Conservation (phyloP, 2,113 vertebrate species). For the Apus apus region DNA sequence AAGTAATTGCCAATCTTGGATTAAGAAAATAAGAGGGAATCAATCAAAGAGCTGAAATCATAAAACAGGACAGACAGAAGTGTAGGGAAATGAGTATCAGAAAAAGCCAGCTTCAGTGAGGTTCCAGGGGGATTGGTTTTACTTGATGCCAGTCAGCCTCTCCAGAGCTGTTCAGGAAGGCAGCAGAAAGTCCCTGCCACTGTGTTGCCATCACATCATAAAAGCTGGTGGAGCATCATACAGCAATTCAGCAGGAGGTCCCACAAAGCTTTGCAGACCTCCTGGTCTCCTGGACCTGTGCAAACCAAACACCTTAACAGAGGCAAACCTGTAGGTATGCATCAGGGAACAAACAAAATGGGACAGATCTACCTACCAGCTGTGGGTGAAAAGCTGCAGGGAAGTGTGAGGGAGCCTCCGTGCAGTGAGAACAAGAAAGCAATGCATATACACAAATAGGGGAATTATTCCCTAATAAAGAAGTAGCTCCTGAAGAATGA, state of each 20-base stretch:
- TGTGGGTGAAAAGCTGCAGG: background rate
- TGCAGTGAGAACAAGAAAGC: background rate
- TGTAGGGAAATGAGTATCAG: background rate
- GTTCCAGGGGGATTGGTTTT: background rate
- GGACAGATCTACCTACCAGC: background rate
- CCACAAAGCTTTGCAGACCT: background rate
- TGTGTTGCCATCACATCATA: background rate
- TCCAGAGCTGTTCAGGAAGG: background rate
- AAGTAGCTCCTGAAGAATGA: background rate
- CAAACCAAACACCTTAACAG: slow-evolving; percentile 23
- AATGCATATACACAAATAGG: background rate
- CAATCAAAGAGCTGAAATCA: background rate
- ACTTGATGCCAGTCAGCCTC: background rate
- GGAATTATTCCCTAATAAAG: background rate
- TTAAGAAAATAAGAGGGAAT: background rate
- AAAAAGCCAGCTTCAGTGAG: background rate
- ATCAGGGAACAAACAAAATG: background rate
- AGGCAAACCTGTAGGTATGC: background rate
- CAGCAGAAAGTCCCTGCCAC: background rate
- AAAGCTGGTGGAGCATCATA: background rate
- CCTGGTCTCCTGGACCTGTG: background rate
- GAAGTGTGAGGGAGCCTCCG: background rate
- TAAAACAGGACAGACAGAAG: background rate
- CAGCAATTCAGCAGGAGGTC: background rate
- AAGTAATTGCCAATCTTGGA: background rate